A percentile compares a stretch with the other conserved stretches of the same genome.
These are phyloP conservation scores for Caenorhabditis tropicalis DNA, from an alignment of 1,140 invertebrate genomes.

Conservation along the genomic window DNA sequence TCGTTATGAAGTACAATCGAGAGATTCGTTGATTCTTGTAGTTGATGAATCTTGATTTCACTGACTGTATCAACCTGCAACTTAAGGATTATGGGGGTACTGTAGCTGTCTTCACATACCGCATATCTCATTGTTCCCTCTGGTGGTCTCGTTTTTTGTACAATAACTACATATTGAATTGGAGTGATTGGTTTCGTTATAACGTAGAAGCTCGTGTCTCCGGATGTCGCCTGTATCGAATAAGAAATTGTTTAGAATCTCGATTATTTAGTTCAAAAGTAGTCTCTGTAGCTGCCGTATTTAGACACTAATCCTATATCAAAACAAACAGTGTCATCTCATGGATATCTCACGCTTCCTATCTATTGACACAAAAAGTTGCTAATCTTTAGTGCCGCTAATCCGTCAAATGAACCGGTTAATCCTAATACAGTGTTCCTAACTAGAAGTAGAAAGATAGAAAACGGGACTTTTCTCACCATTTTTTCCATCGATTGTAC, in stretches of 20 bases:
- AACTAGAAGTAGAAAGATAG: too few species aligned
- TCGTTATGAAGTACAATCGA: slow-evolving; percentile 9
- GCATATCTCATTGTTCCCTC: slow-evolving; percentile 4
- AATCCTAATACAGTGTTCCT: not conserved
- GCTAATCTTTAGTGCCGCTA: too few species aligned
- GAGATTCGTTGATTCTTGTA: slow-evolving; percentile 16
- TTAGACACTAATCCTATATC: too few species aligned
- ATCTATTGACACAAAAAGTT: too few species aligned
- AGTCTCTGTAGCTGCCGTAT: too few species aligned
- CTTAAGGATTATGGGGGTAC: too few species aligned
- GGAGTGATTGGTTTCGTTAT: slow-evolving; percentile 1
- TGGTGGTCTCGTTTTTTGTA: not conserved
- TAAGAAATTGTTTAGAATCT: too few species aligned
- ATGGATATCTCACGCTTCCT: not conserved
- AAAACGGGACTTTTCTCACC: not conserved
- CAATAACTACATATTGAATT: slow-evolving; percentile 3
- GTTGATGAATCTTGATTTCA: not conserved
- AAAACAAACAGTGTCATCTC: too few species aligned
- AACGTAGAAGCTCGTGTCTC: not conserved
- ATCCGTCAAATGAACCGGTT: not conserved
- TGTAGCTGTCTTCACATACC: not conserved
- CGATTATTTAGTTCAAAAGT: too few species aligned
- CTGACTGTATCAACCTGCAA: slow-evolving; percentile 17
- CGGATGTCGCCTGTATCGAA: not conserved
- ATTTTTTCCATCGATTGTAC: not conserved